A percentile compares a stretch with the other conserved stretches of the same genome.
These are phyloP conservation scores for Scatophagus argus DNA, from an alignment of 2,113 vertebrate species.

Conservation along the genomic window DNA sequence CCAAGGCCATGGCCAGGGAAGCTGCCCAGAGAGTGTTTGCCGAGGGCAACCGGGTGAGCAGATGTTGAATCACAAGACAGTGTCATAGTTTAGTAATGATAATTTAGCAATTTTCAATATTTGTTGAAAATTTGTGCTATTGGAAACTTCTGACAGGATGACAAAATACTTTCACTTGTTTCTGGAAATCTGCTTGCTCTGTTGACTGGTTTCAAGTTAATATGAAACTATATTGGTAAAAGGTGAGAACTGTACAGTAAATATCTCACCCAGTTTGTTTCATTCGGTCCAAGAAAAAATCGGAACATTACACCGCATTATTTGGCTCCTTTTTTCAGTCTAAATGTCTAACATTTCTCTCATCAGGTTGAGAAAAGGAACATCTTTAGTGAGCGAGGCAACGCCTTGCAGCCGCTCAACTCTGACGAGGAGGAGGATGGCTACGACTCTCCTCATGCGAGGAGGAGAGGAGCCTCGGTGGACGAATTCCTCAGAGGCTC, in stretches of 20 bases:
- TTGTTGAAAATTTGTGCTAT: no score
- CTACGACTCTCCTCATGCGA: conserved; percentile 87
- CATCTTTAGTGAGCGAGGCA: conserved; percentile 88
- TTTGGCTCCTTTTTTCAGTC: neutral
- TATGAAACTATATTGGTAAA: no score
- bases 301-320: neutral
- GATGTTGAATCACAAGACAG: neutral
- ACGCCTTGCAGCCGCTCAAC: conserved; percentile 82
- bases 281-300: neutral
- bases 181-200: no score
- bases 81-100: no score
- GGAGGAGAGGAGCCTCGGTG: conserved; percentile 91
- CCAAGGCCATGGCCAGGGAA: conserved; percentile 97
- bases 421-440: conserved; percentile 94
- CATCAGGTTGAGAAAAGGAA: conserved; percentile 93
- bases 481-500: conserved; percentile 97
- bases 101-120: no score
- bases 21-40: conserved; percentile 92
- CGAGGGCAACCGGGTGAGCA: conserved; percentile 89
- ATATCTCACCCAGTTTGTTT: neutral
- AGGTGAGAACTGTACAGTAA: no score
- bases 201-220: no score
- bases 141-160: no score
- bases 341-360: conserved; percentile 27
- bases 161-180: no score